Conservation (phyloP, 1,140 invertebrate species). For the Phymorhynchus buccinoides region DNA sequence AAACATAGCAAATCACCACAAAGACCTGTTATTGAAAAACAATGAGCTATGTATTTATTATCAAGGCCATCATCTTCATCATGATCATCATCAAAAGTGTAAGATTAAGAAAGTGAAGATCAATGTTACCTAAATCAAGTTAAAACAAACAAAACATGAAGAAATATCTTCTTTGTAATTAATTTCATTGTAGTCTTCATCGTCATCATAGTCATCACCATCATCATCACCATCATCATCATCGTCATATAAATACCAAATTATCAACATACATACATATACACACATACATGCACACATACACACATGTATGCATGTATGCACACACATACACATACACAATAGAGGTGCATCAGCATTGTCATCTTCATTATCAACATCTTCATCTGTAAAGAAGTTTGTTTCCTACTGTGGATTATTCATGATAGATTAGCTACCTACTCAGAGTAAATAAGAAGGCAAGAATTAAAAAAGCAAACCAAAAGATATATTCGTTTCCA, state of each 20-base stretch:
- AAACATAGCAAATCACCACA: too few relatives aligned
- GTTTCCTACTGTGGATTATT: background rate
- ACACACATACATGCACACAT: slow-evolving; percentile 13
- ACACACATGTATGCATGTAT: slow-evolving; percentile 6
- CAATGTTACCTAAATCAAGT: too few relatives aligned
- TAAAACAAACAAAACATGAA: too few relatives aligned
- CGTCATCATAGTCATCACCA: too few relatives aligned
- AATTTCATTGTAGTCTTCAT: background rate
- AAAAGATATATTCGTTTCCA: too few relatives aligned
- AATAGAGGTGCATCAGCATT: background rate
- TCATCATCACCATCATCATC: background rate
- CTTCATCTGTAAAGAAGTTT: background rate
- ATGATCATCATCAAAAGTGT: too few relatives aligned
- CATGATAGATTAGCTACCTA: too few relatives aligned
- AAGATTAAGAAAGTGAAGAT: too few relatives aligned
- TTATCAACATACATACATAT: background rate
- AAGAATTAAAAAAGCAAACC: too few relatives aligned
- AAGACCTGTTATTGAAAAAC: background rate
- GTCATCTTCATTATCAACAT: background rate
- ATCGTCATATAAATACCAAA: background rate
- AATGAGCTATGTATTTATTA: background rate
- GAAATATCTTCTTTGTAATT: background rate
- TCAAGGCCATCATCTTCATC: too few relatives aligned
- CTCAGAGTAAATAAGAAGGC: too few relatives aligned
- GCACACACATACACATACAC: background rate